A percentile compares a stretch with the other conserved stretches of the same genome.
phyloP scores from a whole-genome alignment of 2,797 vertebrate genomes.

The Tamandua tetradactyla region DNA sequence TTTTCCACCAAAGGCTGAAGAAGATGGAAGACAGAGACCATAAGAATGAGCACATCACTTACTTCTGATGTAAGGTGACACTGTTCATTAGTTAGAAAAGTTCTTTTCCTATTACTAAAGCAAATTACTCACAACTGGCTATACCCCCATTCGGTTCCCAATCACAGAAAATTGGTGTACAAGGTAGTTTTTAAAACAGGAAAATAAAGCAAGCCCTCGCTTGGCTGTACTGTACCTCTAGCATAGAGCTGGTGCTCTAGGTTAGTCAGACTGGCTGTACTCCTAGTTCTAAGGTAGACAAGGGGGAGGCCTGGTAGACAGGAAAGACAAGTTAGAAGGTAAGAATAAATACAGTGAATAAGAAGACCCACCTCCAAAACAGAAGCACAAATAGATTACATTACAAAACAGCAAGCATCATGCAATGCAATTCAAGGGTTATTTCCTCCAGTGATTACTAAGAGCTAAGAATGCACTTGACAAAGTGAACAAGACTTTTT shows the following conservation, averaged over 20 bases:
- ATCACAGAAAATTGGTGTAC: background rate
- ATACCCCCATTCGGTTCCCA: background rate
- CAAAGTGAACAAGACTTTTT: background rate
- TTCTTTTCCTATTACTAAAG: background rate
- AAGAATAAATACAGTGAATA: slow-evolving; percentile 70
- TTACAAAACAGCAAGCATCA: background rate
- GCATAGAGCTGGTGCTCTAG: slow-evolving; percentile 96
- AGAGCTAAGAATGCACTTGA: background rate
- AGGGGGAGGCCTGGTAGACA: slow-evolving; percentile 96
- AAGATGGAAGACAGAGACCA: background rate
- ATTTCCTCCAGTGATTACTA: background rate
- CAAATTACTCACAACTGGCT: background rate
- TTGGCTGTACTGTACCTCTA: slow-evolving; percentile 94
- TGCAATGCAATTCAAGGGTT: slow-evolving; percentile 46
- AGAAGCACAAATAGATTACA: slow-evolving; percentile 22
- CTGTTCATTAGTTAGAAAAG: background rate
- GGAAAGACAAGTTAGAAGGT: slow-evolving; percentile 90
- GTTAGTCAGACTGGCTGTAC: slow-evolving; percentile 97
- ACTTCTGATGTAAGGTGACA: background rate
- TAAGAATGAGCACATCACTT: background rate
- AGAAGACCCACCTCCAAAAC: slow-evolving; percentile 46
- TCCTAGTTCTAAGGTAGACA: slow-evolving; percentile 99
- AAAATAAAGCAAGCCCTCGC: slow-evolving; percentile 60
- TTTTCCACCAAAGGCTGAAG: background rate
- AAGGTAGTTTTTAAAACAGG: slow-evolving; percentile 66